Conservation (phyloP, 2,797 vertebrate genomes). For the Eulemur rubriventer region DNA sequence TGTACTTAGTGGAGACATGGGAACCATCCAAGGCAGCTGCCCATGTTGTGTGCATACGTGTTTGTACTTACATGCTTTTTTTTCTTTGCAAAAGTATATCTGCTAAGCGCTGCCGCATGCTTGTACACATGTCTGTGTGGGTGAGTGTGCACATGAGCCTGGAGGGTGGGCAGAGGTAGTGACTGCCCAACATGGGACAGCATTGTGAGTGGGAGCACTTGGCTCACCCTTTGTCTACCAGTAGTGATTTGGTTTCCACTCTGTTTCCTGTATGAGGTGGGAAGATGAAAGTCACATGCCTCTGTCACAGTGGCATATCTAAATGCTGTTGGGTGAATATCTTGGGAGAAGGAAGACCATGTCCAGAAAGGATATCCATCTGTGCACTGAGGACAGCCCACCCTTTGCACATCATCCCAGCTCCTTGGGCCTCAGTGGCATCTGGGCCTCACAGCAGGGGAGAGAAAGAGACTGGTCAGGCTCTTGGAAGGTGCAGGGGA, state of each 20-base stretch:
- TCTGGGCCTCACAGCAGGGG: neutral
- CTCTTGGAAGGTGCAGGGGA: neutral
- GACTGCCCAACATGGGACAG: neutral
- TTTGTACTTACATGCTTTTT: neutral
- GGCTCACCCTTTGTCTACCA: neutral
- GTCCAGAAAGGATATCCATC: neutral
- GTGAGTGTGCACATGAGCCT: neutral
- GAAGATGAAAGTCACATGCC: neutral
- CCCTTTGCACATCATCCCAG: neutral
- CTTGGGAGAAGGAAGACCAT: neutral
- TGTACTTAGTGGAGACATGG: neutral
- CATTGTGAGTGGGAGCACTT: neutral
- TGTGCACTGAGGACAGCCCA: neutral
- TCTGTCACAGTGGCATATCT: neutral
- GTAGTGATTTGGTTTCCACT: neutral
- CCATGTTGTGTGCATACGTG: fast-evolving
- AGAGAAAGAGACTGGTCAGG: neutral
- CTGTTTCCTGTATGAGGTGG: neutral
- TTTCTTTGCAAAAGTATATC: neutral
- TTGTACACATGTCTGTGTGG: neutral
- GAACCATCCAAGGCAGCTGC: neutral
- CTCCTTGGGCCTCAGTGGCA: neutral
- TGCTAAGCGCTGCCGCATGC: neutral
- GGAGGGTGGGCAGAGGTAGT: neutral
- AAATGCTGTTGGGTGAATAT: neutral